Base-by-base conservation (phyloP, 2,113 vertebrate species). In the Glaucomys volans region DNA sequence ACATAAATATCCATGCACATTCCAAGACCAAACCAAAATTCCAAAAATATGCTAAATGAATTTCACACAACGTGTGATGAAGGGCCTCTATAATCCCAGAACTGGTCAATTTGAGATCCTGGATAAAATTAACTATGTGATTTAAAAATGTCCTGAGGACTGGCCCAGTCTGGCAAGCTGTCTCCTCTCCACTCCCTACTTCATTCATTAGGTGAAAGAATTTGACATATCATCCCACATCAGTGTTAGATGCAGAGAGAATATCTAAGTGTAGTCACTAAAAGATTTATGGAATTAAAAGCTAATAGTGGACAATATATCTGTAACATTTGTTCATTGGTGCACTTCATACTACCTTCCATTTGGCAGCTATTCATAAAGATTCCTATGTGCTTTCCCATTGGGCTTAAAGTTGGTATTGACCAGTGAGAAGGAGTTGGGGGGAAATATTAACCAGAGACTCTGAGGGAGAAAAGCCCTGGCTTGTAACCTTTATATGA, bases 191-290 rank as follows among this genome's bases (percentile, higher is more conserved):
- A 54, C 10, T 35, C 67, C 32, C 22, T 67, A 22, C 26, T 40
- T 96, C 54, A 44, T 83, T 91, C 89, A 75, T 69, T 35, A 93
- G 32, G 9, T 84, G 59, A 90, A 76, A 90, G 40, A 85, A 90
- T 40, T 40, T 44, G 64, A 71, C 57, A 83, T 7, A 66, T 50
- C 59, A 72, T 66, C 87, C 37, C 91, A 7, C 13, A 84, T 62
- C 11, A 47, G 18, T 50, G 47, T 85, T 57, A 87, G 50, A 77
- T 20, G 22, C 42, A 84, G 47, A 62, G 32, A 62, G 5, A 50
- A 4, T 82, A 52, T 81, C 50, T 62, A 83, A 74, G n/a, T 50
- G 16, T 13, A 72, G 24, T 13, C 57, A 57, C 32, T 7, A 40
- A 12, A 76, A 95, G 32, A 59, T 87, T 66, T 57, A n/a, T 35